Conservation (phyloP, 2,797 vertebrate genomes). For the Scyliorhinus canicula region DNA sequence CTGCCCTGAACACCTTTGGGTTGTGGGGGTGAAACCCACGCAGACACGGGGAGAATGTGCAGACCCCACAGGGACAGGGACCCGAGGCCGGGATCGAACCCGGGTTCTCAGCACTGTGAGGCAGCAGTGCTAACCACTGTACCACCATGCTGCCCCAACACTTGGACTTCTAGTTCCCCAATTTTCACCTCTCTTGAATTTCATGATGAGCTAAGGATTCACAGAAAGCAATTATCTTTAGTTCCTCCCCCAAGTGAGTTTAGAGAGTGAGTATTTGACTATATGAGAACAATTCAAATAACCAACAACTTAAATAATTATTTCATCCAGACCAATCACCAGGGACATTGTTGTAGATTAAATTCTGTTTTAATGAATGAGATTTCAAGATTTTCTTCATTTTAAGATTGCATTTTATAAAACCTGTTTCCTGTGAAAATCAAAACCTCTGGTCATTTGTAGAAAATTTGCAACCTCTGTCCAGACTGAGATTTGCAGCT, state of each 20-base stretch:
- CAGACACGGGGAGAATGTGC: too few relatives aligned
- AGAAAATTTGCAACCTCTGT: background rate
- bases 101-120: too few relatives aligned
- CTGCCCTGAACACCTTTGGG: too few relatives aligned
- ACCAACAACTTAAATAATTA: background rate
- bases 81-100: too few relatives aligned
- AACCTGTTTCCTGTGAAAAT: background rate
- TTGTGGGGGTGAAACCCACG: too few relatives aligned
- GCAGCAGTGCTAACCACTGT: too few relatives aligned
- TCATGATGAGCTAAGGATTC: background rate
- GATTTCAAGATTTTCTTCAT: background rate
- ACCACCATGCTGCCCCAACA: too few relatives aligned
- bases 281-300: too few relatives aligned
- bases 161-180: background rate
- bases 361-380: background rate
- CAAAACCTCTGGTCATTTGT: background rate
- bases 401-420: background rate
- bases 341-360: background rate
- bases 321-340: background rate
- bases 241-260: background rate
- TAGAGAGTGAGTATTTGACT: background rate
- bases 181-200: background rate
- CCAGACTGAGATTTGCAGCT: background rate
- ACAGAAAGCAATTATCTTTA: background rate
- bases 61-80: too few relatives aligned